Evolutionary conservation across 2,888 invertebrate species (phyloP), one percentile per base, ranked within the genome.

Genomic region (Pasiphila rectangulata): DNA sequence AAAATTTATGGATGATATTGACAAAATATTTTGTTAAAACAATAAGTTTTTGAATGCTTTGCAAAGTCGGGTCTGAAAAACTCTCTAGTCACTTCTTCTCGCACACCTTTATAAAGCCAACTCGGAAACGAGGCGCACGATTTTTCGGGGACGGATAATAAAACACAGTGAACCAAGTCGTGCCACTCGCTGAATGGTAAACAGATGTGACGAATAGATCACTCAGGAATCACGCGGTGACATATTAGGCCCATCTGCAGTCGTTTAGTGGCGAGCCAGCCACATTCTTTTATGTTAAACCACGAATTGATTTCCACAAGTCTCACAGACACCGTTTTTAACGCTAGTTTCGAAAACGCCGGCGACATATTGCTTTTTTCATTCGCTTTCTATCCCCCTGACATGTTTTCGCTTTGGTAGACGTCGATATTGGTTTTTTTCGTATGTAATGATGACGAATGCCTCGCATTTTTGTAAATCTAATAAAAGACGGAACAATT

Each of bases 321-420:
- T 69, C 65, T 68, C 72, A 75, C 72, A 73, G 75, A 72, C 71
- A 69, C 62, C 61, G 61, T 75, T 78, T 79, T 80, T 76, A 78
- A 76, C 73, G 64, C 61, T 55, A 68, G 68, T 71, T 72, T 72
- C 66, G 69, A 79, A 79, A 82, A 82, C 81, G 82, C 64, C 62
- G 50, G 62, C 63, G 72, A 77, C 74, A 78, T 84, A 84, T 84
- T 84, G 80, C 76, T 79, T 81, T 79, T 80, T 78, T 79, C 75
- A 73, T 73, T 73, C 75, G 72, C 73, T 79, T 75, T 73, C 68
- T 78, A 70, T 72, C 67, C 67, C n/a, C 65, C 62, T 43, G 63
- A 65, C 70, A 72, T 70, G 72, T 77, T 75, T 75, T 79, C 72
- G 64, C 70, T 73, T 76, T 75, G 63, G 65, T 65, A 70, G 69